phyloP scores from a whole-genome alignment of 2,888 invertebrate species.

The Chrysodeixis includens region DNA sequence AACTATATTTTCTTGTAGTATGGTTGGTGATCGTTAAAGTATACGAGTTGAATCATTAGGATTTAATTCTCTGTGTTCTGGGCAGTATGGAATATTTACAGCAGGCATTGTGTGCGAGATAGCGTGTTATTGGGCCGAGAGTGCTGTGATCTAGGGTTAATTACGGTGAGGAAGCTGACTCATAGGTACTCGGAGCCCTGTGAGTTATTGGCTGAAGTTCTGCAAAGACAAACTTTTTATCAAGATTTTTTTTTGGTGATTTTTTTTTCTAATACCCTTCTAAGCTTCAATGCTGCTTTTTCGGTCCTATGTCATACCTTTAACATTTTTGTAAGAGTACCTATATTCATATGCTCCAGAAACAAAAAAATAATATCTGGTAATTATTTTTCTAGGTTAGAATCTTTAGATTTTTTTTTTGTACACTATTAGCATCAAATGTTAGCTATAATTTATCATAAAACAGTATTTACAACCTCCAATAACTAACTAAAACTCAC shows the following conservation, averaged over 20 bases:
- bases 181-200: background rate
- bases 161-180: background rate
- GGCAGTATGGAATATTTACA: constrained; percentile 3
- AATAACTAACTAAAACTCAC: background rate
- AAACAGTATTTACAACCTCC: background rate
- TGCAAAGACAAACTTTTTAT: background rate
- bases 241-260: too few relatives aligned
- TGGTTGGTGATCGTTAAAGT: constrained; percentile 27
- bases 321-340: too few relatives aligned
- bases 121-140: background rate
- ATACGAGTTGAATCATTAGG: constrained; percentile 17
- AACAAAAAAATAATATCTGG: too few relatives aligned
- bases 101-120: background rate
- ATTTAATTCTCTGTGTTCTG: constrained; percentile 35
- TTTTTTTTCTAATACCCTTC: too few relatives aligned
- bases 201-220: background rate
- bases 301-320: too few relatives aligned
- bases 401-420: too few relatives aligned
- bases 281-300: too few relatives aligned
- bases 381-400: too few relatives aligned
- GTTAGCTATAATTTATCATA: too few relatives aligned
- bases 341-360: too few relatives aligned
- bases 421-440: too few relatives aligned
- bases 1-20: constrained; percentile 35
- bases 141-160: constrained; percentile 1